These are phyloP conservation scores for Eupithecia vulgata DNA, from an alignment of 2,888 invertebrate species.

Conservation along the genomic window DNA sequence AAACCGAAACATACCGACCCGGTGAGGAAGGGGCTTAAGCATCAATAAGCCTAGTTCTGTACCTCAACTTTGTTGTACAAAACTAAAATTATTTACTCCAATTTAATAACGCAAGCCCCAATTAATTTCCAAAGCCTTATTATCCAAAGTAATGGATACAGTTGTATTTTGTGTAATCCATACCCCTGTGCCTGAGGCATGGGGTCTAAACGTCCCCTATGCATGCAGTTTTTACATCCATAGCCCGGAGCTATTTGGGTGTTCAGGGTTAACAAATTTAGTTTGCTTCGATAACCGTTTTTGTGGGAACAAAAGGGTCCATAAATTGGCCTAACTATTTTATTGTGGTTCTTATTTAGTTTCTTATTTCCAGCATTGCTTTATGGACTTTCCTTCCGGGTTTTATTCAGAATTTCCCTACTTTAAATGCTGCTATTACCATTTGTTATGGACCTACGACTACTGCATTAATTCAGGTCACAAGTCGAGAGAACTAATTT, in stretches of 20 bases:
- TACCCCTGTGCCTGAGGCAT: slow-evolving; percentile 35
- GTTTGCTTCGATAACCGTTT: slow-evolving; percentile 55
- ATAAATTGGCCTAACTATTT: slow-evolving; percentile 33
- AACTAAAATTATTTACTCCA: background rate
- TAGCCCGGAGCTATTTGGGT: slow-evolving; percentile 45
- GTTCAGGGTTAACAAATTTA: slow-evolving; percentile 60
- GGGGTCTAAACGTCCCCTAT: slow-evolving; percentile 51
- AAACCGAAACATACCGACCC: no score
- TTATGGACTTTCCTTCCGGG: background rate
- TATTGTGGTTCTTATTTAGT: slow-evolving; percentile 27
- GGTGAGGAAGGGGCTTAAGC: no score
- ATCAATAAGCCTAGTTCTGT: background rate
- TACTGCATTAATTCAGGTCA: slow-evolving; percentile 8
- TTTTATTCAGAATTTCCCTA: background rate
- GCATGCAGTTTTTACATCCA: slow-evolving; percentile 54
- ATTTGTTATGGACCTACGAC: background rate
- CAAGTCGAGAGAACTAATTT: slow-evolving; percentile 1
- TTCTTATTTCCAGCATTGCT: slow-evolving; percentile 12
- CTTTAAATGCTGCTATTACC: background rate
- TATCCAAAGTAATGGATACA: slow-evolving; percentile 37
- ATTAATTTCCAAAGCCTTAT: slow-evolving; percentile 26
- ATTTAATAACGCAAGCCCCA: slow-evolving; percentile 8
- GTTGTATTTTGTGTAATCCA: slow-evolving; percentile 24
- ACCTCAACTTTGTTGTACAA: background rate
- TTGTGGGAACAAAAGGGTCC: slow-evolving; percentile 43